phyloP scores from a whole-genome alignment of 2,888 invertebrate genomes.

The Caenorhabditis virilis region DNA sequence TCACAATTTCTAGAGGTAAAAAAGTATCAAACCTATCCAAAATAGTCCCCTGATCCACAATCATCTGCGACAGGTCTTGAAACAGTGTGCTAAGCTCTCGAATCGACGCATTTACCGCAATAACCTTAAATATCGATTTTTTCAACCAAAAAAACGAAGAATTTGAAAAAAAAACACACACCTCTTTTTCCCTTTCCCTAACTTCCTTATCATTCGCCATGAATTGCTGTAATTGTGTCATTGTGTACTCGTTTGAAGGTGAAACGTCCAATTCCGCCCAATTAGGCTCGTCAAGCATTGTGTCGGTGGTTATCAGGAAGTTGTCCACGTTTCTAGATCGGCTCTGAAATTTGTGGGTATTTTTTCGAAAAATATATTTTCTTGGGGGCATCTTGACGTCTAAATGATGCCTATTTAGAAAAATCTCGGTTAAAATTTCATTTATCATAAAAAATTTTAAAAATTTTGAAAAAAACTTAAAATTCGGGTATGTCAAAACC shows the following conservation, averaged over 20 bases:
- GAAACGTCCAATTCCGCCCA: conserved; percentile 43
- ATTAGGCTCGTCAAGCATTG: conserved; percentile 30
- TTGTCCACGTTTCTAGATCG: conserved; percentile 39
- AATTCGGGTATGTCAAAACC: too few relatives aligned
- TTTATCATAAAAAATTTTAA: background rate
- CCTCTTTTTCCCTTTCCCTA: conserved; percentile 64
- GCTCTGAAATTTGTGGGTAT: too few relatives aligned
- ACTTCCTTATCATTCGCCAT: conserved; percentile 74
- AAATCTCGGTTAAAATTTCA: too few relatives aligned
- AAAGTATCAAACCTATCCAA: conserved; percentile 77
- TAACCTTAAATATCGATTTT: conserved; percentile 37
- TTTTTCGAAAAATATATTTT: too few relatives aligned
- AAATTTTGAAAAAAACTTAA: background rate
- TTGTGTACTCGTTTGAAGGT: conserved; percentile 68
- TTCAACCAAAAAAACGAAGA: background rate
- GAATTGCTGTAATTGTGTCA: conserved; percentile 81
- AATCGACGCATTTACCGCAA: conserved; percentile 73
- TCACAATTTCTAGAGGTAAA: too few relatives aligned
- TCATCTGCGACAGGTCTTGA: conserved; percentile 82
- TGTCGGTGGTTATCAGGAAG: conserved; percentile 38
- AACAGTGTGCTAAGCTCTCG: conserved; percentile 87
- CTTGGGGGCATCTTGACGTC: too few relatives aligned
- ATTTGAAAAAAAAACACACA: conserved; percentile 5
- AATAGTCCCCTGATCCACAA: conserved; percentile 82
- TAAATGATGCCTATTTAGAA: too few relatives aligned